A percentile compares a stretch with the other conserved stretches of the same genome.
Evolutionary conservation across 2,113 vertebrate genomes (phyloP).

Genomic region (Ursus arctos): DNA sequence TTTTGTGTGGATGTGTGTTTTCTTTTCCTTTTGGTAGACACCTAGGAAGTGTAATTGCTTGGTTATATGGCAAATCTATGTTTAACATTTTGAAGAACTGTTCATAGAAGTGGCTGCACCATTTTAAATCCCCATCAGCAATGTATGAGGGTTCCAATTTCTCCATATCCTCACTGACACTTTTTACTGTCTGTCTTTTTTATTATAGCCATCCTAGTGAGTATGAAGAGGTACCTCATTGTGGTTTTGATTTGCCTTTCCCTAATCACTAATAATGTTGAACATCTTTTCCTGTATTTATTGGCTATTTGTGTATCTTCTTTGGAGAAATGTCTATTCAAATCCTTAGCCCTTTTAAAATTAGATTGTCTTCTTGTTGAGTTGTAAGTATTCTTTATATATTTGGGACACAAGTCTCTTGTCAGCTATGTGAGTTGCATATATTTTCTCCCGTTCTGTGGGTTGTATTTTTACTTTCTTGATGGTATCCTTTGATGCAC

Average conservation of each 20-base stretch:
- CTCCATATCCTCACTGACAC: background rate
- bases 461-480: constrained; percentile 1
- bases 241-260: constrained; percentile 60
- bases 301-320: constrained; percentile 16
- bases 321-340: constrained; percentile 44
- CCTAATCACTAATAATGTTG: constrained; percentile 32
- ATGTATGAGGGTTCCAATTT: constrained; percentile 36
- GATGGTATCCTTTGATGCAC: background rate
- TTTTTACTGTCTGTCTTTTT: constrained; percentile 29
- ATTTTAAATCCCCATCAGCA: background rate
- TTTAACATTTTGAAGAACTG: constrained; percentile 53
- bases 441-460: constrained; percentile 31
- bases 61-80: background rate
- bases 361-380: constrained; percentile 31
- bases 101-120: background rate
- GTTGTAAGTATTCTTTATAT: constrained; percentile 26
- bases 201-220: constrained; percentile 39
- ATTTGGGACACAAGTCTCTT: constrained; percentile 26
- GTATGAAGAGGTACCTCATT: constrained; percentile 15
- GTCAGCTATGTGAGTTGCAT: constrained; percentile 30
- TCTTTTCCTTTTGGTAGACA: constrained; percentile 15
- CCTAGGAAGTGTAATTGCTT: background rate
- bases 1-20: background rate
- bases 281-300: constrained; percentile 9
- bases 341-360: constrained; percentile 32